These are phyloP conservation scores for Meta bourneti DNA, from an alignment of 2,888 invertebrate genomes.

Conservation along the genomic window DNA sequence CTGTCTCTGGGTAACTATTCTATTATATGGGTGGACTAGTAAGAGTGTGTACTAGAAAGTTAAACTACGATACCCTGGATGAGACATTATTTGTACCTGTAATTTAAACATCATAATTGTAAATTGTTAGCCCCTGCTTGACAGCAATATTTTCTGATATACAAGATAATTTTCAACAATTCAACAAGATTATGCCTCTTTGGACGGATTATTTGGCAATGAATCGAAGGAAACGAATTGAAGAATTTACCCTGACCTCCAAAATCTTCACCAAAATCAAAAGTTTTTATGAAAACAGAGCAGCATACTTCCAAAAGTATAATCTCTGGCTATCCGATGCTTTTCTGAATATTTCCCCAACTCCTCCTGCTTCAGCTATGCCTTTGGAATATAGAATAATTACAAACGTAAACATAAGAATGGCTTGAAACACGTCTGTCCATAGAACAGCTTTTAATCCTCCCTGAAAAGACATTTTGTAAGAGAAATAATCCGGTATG, in stretches of 20 bases:
- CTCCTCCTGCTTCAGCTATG: slow-evolving; percentile 12
- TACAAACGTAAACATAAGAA: slow-evolving; percentile 36
- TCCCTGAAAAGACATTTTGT: slow-evolving; percentile 1
- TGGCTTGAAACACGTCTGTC: slow-evolving; percentile 2
- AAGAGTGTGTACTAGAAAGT: too few species aligned
- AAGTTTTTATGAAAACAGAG: neutral
- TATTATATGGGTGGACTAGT: too few species aligned
- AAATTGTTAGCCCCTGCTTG: too few species aligned
- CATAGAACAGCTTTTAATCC: slow-evolving; percentile 55
- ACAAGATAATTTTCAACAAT: too few species aligned
- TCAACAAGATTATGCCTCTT: too few species aligned
- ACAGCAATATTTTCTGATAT: too few species aligned
- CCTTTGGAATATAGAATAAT: neutral
- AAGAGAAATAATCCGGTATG: neutral
- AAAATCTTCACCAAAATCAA: neutral
- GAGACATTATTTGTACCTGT: too few species aligned
- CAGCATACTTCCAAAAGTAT: slow-evolving; percentile 37
- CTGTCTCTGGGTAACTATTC: too few species aligned
- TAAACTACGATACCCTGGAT: too few species aligned
- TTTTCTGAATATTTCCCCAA: neutral
- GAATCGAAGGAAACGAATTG: too few species aligned
- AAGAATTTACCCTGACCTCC: neutral
- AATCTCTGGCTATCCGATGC: neutral
- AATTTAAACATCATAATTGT: too few species aligned
- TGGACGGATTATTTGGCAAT: too few species aligned